These are phyloP conservation scores for Myotis brandtii DNA, from an alignment of 2,113 vertebrate genomes.

Conservation along the genomic window DNA sequence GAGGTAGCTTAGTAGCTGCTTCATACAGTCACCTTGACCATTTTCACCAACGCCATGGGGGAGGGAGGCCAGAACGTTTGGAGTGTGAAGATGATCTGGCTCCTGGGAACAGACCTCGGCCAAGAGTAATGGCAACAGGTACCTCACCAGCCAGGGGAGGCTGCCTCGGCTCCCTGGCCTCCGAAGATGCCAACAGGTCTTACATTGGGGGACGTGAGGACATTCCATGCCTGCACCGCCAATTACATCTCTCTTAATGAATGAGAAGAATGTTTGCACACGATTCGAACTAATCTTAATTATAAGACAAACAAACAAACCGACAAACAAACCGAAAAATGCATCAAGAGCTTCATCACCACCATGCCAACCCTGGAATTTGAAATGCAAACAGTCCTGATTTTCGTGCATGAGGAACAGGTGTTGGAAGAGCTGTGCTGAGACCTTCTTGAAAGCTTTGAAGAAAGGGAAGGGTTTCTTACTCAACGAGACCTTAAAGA, in stretches of 20 bases:
- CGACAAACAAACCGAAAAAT: not conserved
- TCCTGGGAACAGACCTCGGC: not conserved
- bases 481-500: not conserved
- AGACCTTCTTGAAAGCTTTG: not conserved
- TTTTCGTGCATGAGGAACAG: not conserved
- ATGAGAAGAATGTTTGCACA: conserved; percentile 56
- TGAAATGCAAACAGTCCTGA: conserved; percentile 40
- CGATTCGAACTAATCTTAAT: conserved; percentile 27
- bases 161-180: too few species aligned
- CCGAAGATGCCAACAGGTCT: not conserved
- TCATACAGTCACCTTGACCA: not conserved
- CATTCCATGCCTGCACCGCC: not conserved
- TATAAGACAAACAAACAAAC: not conserved
- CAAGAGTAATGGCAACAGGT: not conserved
- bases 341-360: not conserved
- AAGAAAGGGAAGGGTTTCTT: not conserved
- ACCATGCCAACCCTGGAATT: conserved; percentile 20
- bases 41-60: not conserved
- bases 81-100: not conserved
- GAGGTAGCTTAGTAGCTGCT: not conserved
- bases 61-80: not conserved
- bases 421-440: not conserved
- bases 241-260: not conserved
- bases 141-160: not conserved
- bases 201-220: not conserved